These are phyloP conservation scores for Drosophila helvetica DNA, from an alignment of 2,888 invertebrate species.

Conservation along the genomic window DNA sequence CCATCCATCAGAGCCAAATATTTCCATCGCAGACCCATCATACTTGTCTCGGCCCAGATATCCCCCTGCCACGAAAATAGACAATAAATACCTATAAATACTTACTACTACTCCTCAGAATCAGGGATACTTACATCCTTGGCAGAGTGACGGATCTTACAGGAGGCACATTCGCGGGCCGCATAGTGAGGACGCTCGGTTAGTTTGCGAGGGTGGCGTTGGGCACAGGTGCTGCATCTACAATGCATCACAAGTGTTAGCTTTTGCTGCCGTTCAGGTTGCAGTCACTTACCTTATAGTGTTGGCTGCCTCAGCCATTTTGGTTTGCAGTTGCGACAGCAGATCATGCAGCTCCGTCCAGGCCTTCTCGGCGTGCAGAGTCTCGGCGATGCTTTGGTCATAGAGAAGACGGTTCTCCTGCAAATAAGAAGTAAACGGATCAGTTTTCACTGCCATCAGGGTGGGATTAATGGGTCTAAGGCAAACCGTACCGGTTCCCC, in stretches of 20 bases:
- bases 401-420: conserved; percentile 90
- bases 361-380: conserved; percentile 92
- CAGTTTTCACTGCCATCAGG: background rate
- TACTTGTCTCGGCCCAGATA: conserved; percentile 96
- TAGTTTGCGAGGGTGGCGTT: conserved; percentile 93
- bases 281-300: conserved; percentile 87
- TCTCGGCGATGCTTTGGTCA: conserved; percentile 89
- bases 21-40: conserved; percentile 95
- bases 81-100: background rate
- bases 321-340: conserved; percentile 94
- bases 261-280: background rate
- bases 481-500: conserved; percentile 90
- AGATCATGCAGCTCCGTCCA: conserved; percentile 95
- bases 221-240: conserved; percentile 96
- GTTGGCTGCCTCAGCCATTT: conserved; percentile 97
- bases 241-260: background rate
- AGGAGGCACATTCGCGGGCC: conserved; percentile 94
- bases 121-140: conserved; percentile 89
- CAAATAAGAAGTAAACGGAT: conserved; percentile 18
- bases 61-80: conserved; percentile 88
- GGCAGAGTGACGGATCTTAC: conserved; percentile 95
- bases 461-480: too few relatives aligned
- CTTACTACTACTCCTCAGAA: background rate
- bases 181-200: conserved; percentile 95
- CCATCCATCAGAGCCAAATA: conserved; percentile 99